Conservation (phyloP, 1,140 invertebrate genomes). For the Saxidomus purpurata region DNA sequence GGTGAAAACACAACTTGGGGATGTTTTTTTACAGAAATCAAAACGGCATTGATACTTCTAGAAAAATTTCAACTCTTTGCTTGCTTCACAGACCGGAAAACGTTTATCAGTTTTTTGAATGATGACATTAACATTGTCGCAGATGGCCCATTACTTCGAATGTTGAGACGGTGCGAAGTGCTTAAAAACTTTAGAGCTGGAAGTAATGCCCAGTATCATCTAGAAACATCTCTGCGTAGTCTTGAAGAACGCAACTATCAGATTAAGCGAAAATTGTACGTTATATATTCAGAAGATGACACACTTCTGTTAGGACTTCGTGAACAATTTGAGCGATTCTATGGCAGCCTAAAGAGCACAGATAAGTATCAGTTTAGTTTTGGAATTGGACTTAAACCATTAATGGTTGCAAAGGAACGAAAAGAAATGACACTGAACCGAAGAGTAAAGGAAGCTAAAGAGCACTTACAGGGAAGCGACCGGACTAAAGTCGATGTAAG, state of each 20-base stretch:
- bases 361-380: conserved; percentile 38
- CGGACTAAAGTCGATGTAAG: background rate
- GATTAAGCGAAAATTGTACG: conserved; percentile 19
- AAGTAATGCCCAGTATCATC: background rate
- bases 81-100: background rate
- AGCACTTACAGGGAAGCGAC: background rate
- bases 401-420: conserved; percentile 38
- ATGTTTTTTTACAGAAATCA: conserved; percentile 49
- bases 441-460: conserved; percentile 1
- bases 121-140: background rate
- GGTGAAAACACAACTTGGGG: conserved; percentile 36
- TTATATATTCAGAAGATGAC: background rate
- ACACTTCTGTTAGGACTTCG: conserved; percentile 32
- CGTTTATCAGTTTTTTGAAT: conserved; percentile 12
- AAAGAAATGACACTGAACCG: background rate
- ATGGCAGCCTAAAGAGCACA: conserved; percentile 19
- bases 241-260: conserved; percentile 48
- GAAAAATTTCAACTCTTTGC: conserved; percentile 45
- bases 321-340: conserved; percentile 56
- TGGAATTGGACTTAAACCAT: conserved; percentile 45
- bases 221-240: conserved; percentile 28
- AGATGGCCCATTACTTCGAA: background rate
- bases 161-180: background rate
- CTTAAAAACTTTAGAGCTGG: conserved; percentile 38
- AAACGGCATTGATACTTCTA: conserved; percentile 34